Percentiles rank a stretch among this genome's conserved stretches.
These are phyloP conservation scores for Clarias laeviceps DNA, from an alignment of 2,797 vertebrate species.

Conservation along the genomic window DNA sequence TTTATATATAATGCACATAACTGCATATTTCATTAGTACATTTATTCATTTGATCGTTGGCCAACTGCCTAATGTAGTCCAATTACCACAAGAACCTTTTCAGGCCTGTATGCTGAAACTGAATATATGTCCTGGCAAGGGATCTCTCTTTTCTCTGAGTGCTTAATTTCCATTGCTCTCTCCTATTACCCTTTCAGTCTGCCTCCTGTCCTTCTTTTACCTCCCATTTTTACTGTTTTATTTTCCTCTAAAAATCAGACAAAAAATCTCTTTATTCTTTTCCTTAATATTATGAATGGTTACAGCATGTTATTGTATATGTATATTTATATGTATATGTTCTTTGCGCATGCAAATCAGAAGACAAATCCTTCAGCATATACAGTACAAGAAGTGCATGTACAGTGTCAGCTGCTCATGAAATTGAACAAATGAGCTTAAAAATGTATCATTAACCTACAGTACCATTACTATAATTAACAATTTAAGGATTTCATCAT, in stretches of 20 bases:
- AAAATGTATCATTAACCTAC: background rate
- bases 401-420: background rate
- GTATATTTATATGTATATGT: background rate
- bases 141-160: slow-evolving; percentile 21
- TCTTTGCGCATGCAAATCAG: background rate
- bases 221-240: background rate
- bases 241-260: background rate
- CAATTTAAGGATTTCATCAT: background rate
- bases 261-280: background rate
- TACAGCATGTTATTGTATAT: background rate
- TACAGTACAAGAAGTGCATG: background rate
- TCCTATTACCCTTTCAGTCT: slow-evolving; percentile 32
- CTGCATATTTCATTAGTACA: slow-evolving; percentile 66
- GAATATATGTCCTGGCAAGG: slow-evolving; percentile 36
- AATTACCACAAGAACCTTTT: slow-evolving; percentile 53
- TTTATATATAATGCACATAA: slow-evolving; percentile 47
- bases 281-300: background rate
- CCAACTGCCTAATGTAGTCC: slow-evolving; percentile 52
- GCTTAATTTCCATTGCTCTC: slow-evolving; percentile 25
- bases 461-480: background rate
- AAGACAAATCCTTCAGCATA: no score
- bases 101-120: slow-evolving; percentile 39
- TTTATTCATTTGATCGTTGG: slow-evolving; percentile 64
- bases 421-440: background rate
- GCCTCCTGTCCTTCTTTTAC: slow-evolving; percentile 34